Conservation (phyloP, 2,888 invertebrate species). For the Amblyteles armatorius region DNA sequence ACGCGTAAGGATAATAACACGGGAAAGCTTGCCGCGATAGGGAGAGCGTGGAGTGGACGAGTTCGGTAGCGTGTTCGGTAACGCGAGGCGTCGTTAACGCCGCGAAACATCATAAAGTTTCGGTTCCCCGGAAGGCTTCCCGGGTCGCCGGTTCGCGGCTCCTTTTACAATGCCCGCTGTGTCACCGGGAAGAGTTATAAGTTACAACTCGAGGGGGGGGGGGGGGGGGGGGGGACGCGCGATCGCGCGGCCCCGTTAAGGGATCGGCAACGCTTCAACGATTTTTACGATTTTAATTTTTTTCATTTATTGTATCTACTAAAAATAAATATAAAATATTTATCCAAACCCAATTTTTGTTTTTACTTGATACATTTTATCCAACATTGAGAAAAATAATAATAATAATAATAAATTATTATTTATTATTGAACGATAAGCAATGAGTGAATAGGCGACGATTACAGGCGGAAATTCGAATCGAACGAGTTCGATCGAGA, state of each 20-base stretch:
- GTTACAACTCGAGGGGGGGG: not conserved
- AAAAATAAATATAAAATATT: not conserved
- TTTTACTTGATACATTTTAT: no score
- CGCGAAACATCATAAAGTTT: conserved; percentile 41
- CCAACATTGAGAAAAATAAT: no score
- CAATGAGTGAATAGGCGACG: not conserved
- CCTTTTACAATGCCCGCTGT: not conserved
- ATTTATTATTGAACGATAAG: not conserved
- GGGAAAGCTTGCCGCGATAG: not conserved
- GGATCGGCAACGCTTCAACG: not conserved
- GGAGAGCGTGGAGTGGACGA: not conserved
- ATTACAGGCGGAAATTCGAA: not conserved
- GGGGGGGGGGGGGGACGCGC: not conserved
- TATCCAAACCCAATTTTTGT: no score
- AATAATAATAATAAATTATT: no score
- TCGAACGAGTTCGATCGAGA: not conserved
- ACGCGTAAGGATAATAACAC: conserved; percentile 35
- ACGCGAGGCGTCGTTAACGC: conserved; percentile 47
- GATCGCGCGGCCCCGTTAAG: not conserved
- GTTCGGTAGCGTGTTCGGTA: conserved; percentile 11
- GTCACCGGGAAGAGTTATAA: not conserved
- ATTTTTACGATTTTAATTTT: not conserved
- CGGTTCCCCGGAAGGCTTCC: not conserved
- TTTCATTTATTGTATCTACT: not conserved
- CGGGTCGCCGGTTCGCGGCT: not conserved